Conservation (phyloP, 2,113 vertebrate genomes). For the Meleagris gallopavo region DNA sequence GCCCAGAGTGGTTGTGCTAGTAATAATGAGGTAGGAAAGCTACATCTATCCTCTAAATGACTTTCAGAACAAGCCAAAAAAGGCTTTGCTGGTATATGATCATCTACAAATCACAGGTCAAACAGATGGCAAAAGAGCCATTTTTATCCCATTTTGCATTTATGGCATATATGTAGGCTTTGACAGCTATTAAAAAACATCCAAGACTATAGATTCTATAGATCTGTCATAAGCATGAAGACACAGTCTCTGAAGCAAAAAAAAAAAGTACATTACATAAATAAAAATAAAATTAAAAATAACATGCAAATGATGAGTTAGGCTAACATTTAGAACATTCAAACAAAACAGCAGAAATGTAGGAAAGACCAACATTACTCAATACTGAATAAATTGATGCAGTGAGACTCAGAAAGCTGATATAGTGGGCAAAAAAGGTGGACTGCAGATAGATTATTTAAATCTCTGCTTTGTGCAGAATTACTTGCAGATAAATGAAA, state of each 20-base stretch:
- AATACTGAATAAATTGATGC: not conserved
- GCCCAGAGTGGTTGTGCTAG: no score
- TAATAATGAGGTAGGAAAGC: not conserved
- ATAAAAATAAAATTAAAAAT: not conserved
- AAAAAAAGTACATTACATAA: not conserved
- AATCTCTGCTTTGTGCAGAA: not conserved
- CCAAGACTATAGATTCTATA: not conserved
- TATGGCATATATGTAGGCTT: not conserved
- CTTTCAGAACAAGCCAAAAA: not conserved
- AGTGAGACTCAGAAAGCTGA: not conserved
- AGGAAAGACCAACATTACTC: not conserved
- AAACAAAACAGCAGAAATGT: not conserved
- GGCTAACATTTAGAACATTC: not conserved
- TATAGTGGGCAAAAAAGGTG: not conserved
- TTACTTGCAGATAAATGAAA: not conserved
- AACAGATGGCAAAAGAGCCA: not conserved
- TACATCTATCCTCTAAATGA: not conserved
- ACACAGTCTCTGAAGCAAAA: not conserved
- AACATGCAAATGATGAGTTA: not conserved
- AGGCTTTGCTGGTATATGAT: not conserved
- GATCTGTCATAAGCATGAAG: not conserved
- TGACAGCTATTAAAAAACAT: not conserved
- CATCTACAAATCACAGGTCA: not conserved
- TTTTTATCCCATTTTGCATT: not conserved
- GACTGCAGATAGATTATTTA: not conserved